Percentiles rank a stretch among this genome's conserved stretches.
Evolutionary conservation across 2,113 vertebrate genomes (phyloP).

Genomic region (Nanorana parkeri): DNA sequence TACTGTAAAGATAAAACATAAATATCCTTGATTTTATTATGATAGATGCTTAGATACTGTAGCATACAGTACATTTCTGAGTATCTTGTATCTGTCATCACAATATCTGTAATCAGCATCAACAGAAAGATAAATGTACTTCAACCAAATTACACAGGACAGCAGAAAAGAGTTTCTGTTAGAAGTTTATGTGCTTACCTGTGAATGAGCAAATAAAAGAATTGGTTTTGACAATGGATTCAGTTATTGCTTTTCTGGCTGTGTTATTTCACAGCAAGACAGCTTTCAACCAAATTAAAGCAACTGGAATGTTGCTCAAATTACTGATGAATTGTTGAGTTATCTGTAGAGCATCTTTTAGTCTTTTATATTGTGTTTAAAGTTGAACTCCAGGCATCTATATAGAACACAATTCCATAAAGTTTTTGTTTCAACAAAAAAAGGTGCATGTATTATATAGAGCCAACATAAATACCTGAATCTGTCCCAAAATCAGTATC

Average conservation of each 20-base stretch:
- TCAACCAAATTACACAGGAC: constrained; percentile 7
- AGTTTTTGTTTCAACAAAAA: no score
- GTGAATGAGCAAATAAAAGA: constrained; percentile 26
- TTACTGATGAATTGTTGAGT: constrained; percentile 33
- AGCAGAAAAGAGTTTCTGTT: background rate
- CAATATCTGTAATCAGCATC: constrained; percentile 1
- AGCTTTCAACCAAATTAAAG: constrained; percentile 42
- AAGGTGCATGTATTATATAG: no score
- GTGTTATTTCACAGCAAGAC: constrained; percentile 26
- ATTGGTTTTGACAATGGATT: constrained; percentile 39
- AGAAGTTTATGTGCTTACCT: constrained; percentile 23
- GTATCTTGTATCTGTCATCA: no score
- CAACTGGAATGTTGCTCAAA: constrained; percentile 17
- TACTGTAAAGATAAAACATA: no score
- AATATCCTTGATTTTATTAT: no score
- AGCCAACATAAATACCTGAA: no score
- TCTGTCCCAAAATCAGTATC: no score
- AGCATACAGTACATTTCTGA: no score
- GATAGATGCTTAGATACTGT: no score
- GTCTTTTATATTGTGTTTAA: constrained; percentile 23
- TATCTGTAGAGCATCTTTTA: constrained; percentile 1
- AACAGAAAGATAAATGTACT: constrained; percentile 8
- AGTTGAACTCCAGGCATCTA: no score
- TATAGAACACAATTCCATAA: no score
- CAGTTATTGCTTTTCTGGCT: constrained; percentile 32